Evolutionary conservation across 1,140 invertebrate species (phyloP), one percentile per base, ranked within the genome.

Genomic region (Panagrolaimus sp.): DNA sequence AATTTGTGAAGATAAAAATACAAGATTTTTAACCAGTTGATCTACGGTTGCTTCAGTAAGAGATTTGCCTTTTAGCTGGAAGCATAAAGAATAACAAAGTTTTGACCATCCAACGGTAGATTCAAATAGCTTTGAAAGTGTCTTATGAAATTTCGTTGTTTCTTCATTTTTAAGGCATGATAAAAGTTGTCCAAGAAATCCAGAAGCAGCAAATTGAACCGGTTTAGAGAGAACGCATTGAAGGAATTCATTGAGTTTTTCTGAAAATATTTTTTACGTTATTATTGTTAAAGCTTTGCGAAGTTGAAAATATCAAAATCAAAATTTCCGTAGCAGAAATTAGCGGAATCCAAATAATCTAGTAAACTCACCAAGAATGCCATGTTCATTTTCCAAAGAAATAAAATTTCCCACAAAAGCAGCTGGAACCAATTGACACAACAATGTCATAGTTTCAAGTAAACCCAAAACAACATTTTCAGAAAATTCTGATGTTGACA

Each of bases 1-100:
- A 20, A 38, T 70, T 53, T 70, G 68, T 25, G 44, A 20, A 13
- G 48, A 25, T 61, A 69, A 51, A 20, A 69, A 70, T 11, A 57
- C 68, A 25, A 63, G n/a, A 44, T 20, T 51, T 20, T 38, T 53
- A 11, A 66, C 23, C 27, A 68, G n/a, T 25, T 68, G 51, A 16
- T 64, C 67, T 20, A 20, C 53, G 13, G 51, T n/a, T 25, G 11
- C n/a, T 25, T 45, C 27, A 64, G 46, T 44, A 2, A 68, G 23
- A 23, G 14, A 9, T 27, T 65, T 68, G 14, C 16, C 63, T 48
- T 48, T 44, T 8, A 68, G 31, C 42, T 68, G 67, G 44, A 68
- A 67, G 57, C 67, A 68, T 13, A 65, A 5, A 42, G 42, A 23
- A 65, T 45, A 44, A 20, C 25, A 23, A n/a, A 65, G 25, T 16